phyloP scores from a whole-genome alignment of 2,888 invertebrate genomes.

The Orthonevra nobilis region DNA sequence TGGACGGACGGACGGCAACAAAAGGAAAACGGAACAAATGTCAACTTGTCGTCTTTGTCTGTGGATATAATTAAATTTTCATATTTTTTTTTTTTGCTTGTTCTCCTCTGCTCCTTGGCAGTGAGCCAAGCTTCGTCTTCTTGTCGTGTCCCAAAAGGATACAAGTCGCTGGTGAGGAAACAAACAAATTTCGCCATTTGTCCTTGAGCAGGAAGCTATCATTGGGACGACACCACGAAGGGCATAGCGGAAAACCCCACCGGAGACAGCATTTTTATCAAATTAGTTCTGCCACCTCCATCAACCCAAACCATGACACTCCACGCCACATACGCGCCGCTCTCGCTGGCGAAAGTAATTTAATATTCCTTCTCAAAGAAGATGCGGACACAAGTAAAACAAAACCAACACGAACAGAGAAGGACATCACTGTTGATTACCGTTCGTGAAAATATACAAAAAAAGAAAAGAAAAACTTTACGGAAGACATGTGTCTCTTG shows the following conservation, averaged over 20 bases:
- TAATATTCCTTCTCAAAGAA: slow-evolving; percentile 50
- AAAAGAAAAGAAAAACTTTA: slow-evolving; percentile 17
- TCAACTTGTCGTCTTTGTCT: slow-evolving; percentile 68
- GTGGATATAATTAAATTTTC: slow-evolving; percentile 69
- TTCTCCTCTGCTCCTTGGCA: too few relatives aligned
- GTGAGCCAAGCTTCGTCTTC: too few relatives aligned
- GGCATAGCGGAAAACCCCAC: slow-evolving; percentile 40
- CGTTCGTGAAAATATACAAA: slow-evolving; percentile 12
- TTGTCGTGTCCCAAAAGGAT: slow-evolving; percentile 66
- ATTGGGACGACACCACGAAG: neutral
- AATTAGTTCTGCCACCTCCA: slow-evolving; percentile 65
- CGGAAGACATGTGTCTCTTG: slow-evolving; percentile 49
- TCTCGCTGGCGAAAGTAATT: slow-evolving; percentile 43
- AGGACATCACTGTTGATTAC: slow-evolving; percentile 67
- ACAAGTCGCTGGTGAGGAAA: slow-evolving; percentile 45
- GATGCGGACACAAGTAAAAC: slow-evolving; percentile 17
- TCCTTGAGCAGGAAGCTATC: slow-evolving; percentile 60
- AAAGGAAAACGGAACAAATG: slow-evolving; percentile 25
- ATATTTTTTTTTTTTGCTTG: slow-evolving; percentile 67
- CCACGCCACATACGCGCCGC: neutral
- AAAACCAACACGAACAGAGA: slow-evolving; percentile 11
- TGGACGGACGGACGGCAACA: neutral
- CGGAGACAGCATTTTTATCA: slow-evolving; percentile 69
- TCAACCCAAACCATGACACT: neutral
- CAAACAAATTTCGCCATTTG: slow-evolving; percentile 63